Evolutionary conservation across 2,797 vertebrate genomes (phyloP).

Genomic region (Rhinogobio ventralis): DNA sequence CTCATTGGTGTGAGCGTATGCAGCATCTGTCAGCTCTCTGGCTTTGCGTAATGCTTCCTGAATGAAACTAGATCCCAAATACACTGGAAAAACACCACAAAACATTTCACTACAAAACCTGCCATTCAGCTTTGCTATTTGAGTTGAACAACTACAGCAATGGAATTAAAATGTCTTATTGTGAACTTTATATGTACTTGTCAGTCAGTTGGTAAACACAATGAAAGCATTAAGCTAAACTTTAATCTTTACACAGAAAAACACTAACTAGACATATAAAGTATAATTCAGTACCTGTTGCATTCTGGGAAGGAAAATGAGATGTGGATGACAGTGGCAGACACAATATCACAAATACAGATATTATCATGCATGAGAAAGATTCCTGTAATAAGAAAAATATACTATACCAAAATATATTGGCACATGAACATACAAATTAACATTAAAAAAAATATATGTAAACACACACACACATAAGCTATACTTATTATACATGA

Average conservation of each 20-base stretch:
- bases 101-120: not conserved
- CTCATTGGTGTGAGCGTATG: conserved; percentile 76
- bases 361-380: conserved; percentile 62
- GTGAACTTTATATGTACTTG: not conserved
- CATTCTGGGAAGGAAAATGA: conserved; percentile 63
- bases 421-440: not conserved
- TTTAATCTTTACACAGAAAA: not conserved
- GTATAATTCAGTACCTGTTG: conserved; percentile 70
- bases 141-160: not conserved
- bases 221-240: not conserved
- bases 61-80: conserved; percentile 73
- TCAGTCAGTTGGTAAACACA: not conserved
- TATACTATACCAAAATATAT: too few species aligned
- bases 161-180: not conserved
- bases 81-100: conserved; percentile 61
- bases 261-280: not conserved
- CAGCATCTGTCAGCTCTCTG: conserved; percentile 75
- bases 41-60: conserved; percentile 76
- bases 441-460: not conserved
- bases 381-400: conserved; percentile 67
- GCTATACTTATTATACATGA: not conserved
- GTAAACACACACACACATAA: rapidly evolving
- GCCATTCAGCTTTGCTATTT: not conserved
- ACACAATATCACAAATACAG: conserved; percentile 64
- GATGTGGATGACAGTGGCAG: conserved; percentile 57